These are phyloP conservation scores for Drosophila santomea DNA, from an alignment of 1,140 invertebrate species.

Conservation along the genomic window DNA sequence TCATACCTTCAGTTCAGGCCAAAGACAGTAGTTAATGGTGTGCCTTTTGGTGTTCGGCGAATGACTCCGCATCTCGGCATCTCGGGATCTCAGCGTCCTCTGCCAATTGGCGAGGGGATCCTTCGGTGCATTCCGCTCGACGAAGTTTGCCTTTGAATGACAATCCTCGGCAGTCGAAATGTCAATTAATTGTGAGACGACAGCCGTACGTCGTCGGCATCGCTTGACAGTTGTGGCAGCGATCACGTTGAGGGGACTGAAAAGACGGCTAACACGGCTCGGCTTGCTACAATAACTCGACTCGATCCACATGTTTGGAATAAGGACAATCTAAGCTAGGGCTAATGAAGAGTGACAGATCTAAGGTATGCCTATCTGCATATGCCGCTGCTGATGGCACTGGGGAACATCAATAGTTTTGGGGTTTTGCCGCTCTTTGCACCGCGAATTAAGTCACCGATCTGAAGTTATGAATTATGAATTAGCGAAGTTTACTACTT, in stretches of 20 bases:
- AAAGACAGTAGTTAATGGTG: background rate
- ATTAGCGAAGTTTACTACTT: background rate
- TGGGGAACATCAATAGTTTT: constrained; percentile 19
- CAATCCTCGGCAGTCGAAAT: constrained; percentile 76
- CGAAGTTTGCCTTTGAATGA: constrained; percentile 66
- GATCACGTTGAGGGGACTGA: constrained; percentile 15
- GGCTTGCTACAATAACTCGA: constrained; percentile 6
- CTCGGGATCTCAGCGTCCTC: background rate
- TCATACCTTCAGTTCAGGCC: no score
- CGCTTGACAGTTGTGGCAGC: constrained; percentile 44
- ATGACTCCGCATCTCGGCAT: background rate
- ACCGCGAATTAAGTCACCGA: constrained; percentile 31
- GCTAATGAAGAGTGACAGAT: constrained; percentile 47
- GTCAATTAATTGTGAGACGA: constrained; percentile 81
- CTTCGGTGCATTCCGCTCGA: constrained; percentile 58
- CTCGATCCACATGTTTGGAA: constrained; percentile 14
- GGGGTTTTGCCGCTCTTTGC: constrained; percentile 57
- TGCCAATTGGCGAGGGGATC: constrained; percentile 1
- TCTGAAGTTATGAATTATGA: background rate
- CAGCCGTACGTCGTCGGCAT: constrained; percentile 63
- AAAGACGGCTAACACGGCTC: background rate
- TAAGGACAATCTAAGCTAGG: constrained; percentile 27
- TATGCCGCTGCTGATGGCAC: constrained; percentile 40
- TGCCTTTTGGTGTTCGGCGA: background rate
- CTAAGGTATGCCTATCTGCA: constrained; percentile 33